These are phyloP conservation scores for Dendronephthya gigantea DNA, from an alignment of 64 coral and sea anemone genomes.

Conservation along the genomic window DNA sequence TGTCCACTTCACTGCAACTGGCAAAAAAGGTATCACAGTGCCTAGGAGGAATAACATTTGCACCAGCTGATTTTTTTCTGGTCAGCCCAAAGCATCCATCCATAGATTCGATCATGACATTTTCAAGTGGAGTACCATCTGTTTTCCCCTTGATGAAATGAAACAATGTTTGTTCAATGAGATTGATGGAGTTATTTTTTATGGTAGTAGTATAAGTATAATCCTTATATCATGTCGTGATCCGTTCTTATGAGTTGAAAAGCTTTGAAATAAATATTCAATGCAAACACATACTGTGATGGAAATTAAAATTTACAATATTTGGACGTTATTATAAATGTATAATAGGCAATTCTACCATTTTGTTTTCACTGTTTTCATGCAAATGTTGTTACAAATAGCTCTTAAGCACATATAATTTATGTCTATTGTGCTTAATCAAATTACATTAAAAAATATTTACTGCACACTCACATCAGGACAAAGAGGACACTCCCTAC, in stretches of 20 bases:
- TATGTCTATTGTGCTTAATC: not conserved
- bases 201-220: too few species aligned
- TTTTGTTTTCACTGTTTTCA: too few species aligned
- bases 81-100: conserved; percentile 2
- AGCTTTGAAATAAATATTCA: too few species aligned
- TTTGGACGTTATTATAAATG: too few species aligned
- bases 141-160: too few species aligned
- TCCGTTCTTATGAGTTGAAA: too few species aligned
- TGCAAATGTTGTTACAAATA: not conserved
- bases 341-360: too few species aligned
- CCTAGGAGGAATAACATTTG: not conserved
- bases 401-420: not conserved
- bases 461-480: not conserved
- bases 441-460: not conserved
- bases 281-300: too few species aligned
- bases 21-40: not conserved
- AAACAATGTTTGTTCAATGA: too few species aligned
- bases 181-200: too few species aligned
- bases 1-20: not conserved
- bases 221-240: too few species aligned
- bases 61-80: not conserved
- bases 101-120: not conserved
- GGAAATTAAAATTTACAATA: too few species aligned
- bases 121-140: not conserved
- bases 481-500: not conserved